phyloP scores from a whole-genome alignment of 2,113 vertebrate species.

The Nothobranchius kuhntae region DNA sequence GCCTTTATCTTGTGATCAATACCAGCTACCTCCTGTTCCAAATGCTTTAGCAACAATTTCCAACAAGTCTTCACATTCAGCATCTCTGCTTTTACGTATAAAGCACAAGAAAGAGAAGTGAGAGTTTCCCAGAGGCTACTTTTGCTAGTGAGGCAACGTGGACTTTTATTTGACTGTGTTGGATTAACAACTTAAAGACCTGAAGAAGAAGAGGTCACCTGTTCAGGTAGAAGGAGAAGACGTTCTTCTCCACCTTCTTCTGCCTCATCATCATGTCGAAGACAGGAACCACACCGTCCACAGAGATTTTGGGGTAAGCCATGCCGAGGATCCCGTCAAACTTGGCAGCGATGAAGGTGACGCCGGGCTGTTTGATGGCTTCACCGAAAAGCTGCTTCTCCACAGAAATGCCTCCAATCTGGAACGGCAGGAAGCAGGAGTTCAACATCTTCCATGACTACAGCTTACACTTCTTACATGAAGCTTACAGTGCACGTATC shows the following conservation, averaged over 20 bases:
- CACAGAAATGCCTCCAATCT: conserved; percentile 78
- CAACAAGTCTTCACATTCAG: no score
- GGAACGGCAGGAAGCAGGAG: no score
- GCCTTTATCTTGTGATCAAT: no score
- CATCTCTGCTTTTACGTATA: no score
- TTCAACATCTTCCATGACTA: not conserved
- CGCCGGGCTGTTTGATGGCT: conserved; percentile 86
- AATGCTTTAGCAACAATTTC: no score
- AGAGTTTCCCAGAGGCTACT: no score
- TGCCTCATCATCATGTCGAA: conserved; percentile 93
- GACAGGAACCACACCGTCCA: conserved; percentile 83
- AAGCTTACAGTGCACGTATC: conserved; percentile 79
- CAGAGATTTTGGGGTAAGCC: conserved; percentile 88
- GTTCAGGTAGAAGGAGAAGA: conserved; percentile 98
- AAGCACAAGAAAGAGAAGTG: no score
- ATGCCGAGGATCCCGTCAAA: conserved; percentile 96
- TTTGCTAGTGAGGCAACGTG: no score
- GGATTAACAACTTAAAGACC: no score
- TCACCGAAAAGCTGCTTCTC: conserved; percentile 88
- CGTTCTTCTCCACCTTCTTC: conserved; percentile 85
- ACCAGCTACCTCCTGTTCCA: no score
- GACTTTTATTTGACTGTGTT: no score
- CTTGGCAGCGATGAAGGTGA: conserved; percentile 90
- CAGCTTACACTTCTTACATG: no score
- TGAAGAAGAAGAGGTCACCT: conserved; percentile 74